These are phyloP conservation scores for Linurgus olivaceus DNA, from an alignment of 2,797 vertebrate genomes.

Conservation along the genomic window DNA sequence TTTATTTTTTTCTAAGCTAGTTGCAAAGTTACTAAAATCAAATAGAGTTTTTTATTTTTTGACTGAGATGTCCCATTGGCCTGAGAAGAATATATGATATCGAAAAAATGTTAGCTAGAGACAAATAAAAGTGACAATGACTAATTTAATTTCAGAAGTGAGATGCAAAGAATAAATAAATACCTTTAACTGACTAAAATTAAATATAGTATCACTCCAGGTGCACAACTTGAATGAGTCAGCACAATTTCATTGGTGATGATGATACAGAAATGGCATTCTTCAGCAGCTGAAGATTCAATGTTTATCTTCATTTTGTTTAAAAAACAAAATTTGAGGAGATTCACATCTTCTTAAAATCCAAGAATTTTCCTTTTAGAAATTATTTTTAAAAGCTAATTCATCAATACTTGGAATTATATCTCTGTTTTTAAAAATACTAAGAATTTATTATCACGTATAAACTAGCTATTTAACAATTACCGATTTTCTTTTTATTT, in stretches of 20 bases:
- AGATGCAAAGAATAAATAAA: not conserved
- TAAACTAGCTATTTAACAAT: not conserved
- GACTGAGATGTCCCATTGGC: not conserved
- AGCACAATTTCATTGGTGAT: not conserved
- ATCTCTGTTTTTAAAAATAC: not conserved
- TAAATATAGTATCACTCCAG: not conserved
- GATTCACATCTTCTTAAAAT: not conserved
- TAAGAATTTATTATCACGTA: not conserved
- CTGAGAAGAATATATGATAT: not conserved
- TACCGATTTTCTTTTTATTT: not conserved
- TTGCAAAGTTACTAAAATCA: not conserved
- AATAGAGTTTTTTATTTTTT: not conserved
- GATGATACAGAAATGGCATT: not conserved
- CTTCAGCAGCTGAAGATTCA: not conserved
- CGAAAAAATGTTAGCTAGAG: not conserved
- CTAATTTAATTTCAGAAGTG: not conserved
- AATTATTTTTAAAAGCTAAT: not conserved
- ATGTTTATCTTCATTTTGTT: not conserved
- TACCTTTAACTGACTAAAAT: not conserved
- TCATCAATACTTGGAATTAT: not conserved
- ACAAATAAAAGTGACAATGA: not conserved
- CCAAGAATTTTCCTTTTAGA: not conserved
- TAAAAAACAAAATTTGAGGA: not conserved
- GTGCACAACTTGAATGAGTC: not conserved
- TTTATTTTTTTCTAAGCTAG: not conserved